Evolutionary conservation across 2,888 invertebrate genomes (phyloP), one percentile per base, ranked within the genome.

Genomic region (Cenopis cana): DNA sequence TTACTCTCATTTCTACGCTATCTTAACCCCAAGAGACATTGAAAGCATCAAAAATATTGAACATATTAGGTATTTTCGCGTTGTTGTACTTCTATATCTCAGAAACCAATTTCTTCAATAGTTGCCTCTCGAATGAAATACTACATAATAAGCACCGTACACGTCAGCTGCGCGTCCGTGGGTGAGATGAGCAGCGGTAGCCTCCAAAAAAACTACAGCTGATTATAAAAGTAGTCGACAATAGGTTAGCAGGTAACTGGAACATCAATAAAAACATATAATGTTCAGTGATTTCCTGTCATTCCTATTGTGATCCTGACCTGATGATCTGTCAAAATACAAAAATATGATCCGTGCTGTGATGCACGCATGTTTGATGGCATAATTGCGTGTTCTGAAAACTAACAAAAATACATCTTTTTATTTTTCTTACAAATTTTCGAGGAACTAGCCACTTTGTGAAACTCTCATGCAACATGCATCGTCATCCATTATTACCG

Each of bases 11-110:
- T 64, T 61, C 38, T 68, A 57, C 55, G 52, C 14, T 18, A 59
- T 52, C 62, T 57, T 49, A 52, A 69, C 49, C 69, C 50, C 64
- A 36, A 14, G 69, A 65, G 69, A 64, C 64, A 59, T 52, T 12
- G 18, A 52, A 69, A 59, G 52, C n/a, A 36, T 68, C 64, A 49
- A 50, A 56, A 49, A 18, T 57, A 46, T 36, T 41, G 41, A 29
- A 24, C 11, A 17, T 36, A 24, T 20, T 14, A 29, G 55, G 14
- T 14, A 29, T 24, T 29, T 54, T 54, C 24, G 4, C 12, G 20
- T 20, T 54, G 24, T 18, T 18, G 24, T 24, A 8, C 14, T 54
- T 54, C 14, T 20, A n/a, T 54, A 24, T 49, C n/a, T n/a, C n/a
- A n/a, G n/a, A n/a, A n/a, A n/a, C n/a, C n/a, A n/a, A 8, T 17